These are phyloP conservation scores for Poeciliopsis paucimaculata DNA, from an alignment of 2,797 vertebrate species.

Conservation along the genomic window DNA sequence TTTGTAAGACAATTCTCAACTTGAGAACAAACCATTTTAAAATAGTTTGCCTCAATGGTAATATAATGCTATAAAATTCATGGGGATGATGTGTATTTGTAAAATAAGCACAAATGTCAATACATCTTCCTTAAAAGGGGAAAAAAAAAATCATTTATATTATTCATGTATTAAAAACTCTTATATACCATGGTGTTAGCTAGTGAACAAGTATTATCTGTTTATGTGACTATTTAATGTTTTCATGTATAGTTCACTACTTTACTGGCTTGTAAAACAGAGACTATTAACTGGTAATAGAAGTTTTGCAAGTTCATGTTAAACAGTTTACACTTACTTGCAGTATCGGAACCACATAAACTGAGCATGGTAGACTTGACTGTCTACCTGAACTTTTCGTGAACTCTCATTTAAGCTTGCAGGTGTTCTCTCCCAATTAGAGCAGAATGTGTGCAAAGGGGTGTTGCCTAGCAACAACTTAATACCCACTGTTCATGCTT, in stretches of 20 bases:
- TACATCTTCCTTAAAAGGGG: not conserved
- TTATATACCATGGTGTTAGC: not conserved
- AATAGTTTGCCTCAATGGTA: not conserved
- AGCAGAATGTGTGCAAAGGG: constrained; percentile 1
- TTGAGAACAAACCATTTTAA: not conserved
- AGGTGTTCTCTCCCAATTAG: constrained; percentile 15
- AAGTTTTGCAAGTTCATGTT: not conserved
- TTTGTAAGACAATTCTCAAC: not conserved
- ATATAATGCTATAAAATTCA: not conserved
- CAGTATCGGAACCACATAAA: not conserved
- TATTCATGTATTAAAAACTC: not conserved
- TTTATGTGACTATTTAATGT: not conserved
- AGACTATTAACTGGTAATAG: not conserved
- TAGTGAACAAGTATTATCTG: not conserved
- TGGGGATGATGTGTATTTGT: not conserved
- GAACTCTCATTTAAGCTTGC: constrained; percentile 16
- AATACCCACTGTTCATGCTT: constrained; percentile 2
- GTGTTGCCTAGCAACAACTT: constrained; percentile 16
- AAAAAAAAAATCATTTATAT: no score
- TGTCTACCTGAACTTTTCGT: constrained; percentile 1
- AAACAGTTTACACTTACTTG: not conserved
- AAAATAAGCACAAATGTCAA: not conserved
- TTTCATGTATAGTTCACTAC: not conserved
- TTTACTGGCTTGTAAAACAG: not conserved
- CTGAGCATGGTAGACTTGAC: not conserved